phyloP scores from a whole-genome alignment of 2,888 invertebrate species.

The Pseudoips prasinana region DNA sequence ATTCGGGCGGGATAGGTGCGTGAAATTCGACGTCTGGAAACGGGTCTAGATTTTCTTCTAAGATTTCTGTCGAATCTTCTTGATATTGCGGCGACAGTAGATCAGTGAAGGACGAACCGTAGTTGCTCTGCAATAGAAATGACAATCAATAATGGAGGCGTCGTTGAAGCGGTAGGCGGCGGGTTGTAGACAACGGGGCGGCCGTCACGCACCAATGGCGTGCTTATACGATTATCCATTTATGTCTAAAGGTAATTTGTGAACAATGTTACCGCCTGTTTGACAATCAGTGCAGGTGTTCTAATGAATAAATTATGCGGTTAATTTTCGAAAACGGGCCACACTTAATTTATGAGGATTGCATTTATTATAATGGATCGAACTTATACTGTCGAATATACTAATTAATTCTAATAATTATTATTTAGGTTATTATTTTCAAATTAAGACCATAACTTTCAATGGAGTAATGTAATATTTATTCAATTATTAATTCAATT shows the following conservation, averaged over 20 bases:
- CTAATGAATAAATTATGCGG: slow-evolving; percentile 34
- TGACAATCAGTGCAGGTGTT: slow-evolving; percentile 48
- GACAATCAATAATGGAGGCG: slow-evolving; percentile 68
- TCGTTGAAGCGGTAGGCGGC: slow-evolving; percentile 65
- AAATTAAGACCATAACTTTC: too few species aligned
- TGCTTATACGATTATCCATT: slow-evolving; percentile 40
- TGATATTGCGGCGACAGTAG: slow-evolving; percentile 88
- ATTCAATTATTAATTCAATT: too few species aligned
- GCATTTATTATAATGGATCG: background rate
- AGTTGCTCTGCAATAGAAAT: slow-evolving; percentile 86
- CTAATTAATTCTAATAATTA: too few species aligned
- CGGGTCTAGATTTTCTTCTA: slow-evolving; percentile 88
- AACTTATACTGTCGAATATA: background rate
- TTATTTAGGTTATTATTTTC: too few species aligned
- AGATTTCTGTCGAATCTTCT: slow-evolving; percentile 86
- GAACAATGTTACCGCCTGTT: slow-evolving; percentile 33
- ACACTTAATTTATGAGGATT: background rate
- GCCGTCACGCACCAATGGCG: slow-evolving; percentile 61
- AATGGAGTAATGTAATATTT: too few species aligned
- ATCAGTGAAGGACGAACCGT: slow-evolving; percentile 90
- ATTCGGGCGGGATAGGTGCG: slow-evolving; percentile 67
- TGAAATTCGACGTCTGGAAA: slow-evolving; percentile 86
- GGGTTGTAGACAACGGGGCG: slow-evolving; percentile 55
- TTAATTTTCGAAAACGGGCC: background rate
- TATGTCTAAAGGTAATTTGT: slow-evolving; percentile 22